Base-by-base conservation (phyloP, 2,797 vertebrate genomes). In the Scyliorhinus canicula region DNA sequence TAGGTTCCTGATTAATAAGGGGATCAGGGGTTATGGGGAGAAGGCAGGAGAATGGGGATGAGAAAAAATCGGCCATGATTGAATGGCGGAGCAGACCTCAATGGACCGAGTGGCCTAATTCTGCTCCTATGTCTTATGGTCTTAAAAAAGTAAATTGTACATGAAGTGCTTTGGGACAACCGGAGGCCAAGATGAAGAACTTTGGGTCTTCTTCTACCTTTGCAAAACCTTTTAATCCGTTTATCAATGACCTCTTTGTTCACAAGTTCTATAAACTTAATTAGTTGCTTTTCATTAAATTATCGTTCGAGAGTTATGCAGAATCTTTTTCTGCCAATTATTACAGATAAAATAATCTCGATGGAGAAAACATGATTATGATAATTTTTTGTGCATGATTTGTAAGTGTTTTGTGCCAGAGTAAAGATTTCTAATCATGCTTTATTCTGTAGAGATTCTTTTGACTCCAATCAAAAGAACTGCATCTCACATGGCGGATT, bases 381-480 rank as follows among this genome's bases (percentile, higher is more conserved):
- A 90, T 90, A 21, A n/a, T 21, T 60, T 60, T n/a, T 40, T 60
- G 60, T n/a, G 19, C 14, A 24, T 90, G 55, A 63, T 40, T 35
- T 40, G 8, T 26, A 91, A 63, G 16, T 74, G 19, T 5, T 14
- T 74, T 55, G 47, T 71, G 50, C 5, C 14, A 35, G 69, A 50
- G 16, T 57, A 55, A 55, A 24, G n/a, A 0, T 55, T 90, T 90
- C 44, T 63, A 91, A 77, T n/a, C 11, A 40, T 90, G 21, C 14
- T 74, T 94, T 95, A 9, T 57, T 95, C 95, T 95, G 26, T 95
- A 97, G 97, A 95, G 95, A 93, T 96, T 95, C 71, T 96, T 95
- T 95, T 97, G 95, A 97, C 96, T 95, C 97, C 96, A n/a, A 44
- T 95, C 88, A 96, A 94, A 93, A 96, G 95, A 95, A 65, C 0